Conservation (phyloP, 1,140 invertebrate genomes). For the Drosophila repleta region DNA sequence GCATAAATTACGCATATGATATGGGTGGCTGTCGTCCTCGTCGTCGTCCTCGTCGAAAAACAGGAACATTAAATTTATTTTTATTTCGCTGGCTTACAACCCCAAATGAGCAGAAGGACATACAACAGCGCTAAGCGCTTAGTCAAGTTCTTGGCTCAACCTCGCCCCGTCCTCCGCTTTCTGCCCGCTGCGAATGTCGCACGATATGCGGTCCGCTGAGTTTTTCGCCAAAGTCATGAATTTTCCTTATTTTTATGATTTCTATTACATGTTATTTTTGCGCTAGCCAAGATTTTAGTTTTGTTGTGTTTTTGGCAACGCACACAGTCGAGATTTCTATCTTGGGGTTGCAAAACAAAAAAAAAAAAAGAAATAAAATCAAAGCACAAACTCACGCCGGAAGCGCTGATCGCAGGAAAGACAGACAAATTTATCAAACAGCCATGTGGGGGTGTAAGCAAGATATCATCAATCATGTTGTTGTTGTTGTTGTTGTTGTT, state of each 20-base stretch:
- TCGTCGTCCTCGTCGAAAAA: conserved; percentile 49
- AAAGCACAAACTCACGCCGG: conserved; percentile 56
- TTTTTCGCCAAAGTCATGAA: conserved; percentile 76
- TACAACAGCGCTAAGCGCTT: conserved; percentile 50
- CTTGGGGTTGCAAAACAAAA: conserved; percentile 45
- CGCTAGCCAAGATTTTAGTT: conserved; percentile 61
- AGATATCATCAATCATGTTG: conserved; percentile 60
- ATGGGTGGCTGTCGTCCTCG: conserved; percentile 46
- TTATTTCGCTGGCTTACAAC: conserved; percentile 59
- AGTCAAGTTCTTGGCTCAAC: conserved; percentile 23
- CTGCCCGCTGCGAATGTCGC: conserved; percentile 33
- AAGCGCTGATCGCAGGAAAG: conserved; percentile 80
- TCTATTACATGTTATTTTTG: conserved; percentile 63
- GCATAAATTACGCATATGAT: conserved; percentile 79
- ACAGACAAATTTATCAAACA: conserved; percentile 79
- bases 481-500: conserved; percentile 4
- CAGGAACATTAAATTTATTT: conserved; percentile 83
- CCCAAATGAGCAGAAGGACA: conserved; percentile 51
- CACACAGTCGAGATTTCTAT: conserved; percentile 35
- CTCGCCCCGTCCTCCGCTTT: conserved; percentile 12
- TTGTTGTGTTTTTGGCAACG: conserved; percentile 59
- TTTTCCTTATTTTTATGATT: conserved; percentile 79
- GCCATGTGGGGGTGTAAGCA: conserved; percentile 44
- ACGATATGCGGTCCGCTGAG: conserved; percentile 71
- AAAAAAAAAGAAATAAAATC: not conserved